A percentile compares a stretch with the other conserved stretches of the same genome.
phyloP scores from a whole-genome alignment of 2,888 invertebrate species.

The Eupithecia abbreviata region DNA sequence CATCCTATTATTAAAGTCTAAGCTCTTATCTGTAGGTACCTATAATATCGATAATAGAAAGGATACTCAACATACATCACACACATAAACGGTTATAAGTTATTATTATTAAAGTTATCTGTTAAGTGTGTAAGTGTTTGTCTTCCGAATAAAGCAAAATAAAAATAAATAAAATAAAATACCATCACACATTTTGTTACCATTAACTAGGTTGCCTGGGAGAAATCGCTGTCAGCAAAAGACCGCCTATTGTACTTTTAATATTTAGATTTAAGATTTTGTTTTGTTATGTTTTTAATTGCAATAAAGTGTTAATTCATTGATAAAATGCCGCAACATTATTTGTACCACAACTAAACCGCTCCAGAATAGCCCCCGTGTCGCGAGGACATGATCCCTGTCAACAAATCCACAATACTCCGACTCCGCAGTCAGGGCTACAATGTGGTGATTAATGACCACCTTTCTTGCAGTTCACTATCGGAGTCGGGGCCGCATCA shows the following conservation, averaged over 20 bases:
- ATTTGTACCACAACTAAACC: not conserved
- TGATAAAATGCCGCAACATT: not conserved
- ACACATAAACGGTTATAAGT: too few relatives aligned
- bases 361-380: conserved; percentile 62
- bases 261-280: too few relatives aligned
- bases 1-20: too few relatives aligned
- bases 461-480: conserved; percentile 69
- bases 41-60: not conserved
- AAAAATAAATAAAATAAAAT: too few relatives aligned
- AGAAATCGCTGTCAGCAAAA: too few relatives aligned
- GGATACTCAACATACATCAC: not conserved
- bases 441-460: conserved; percentile 80
- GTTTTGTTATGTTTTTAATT: too few relatives aligned
- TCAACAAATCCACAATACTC: conserved; percentile 80
- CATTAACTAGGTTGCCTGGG: not conserved
- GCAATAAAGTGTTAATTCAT: too few relatives aligned
- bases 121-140: too few relatives aligned
- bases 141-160: too few relatives aligned
- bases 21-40: not conserved
- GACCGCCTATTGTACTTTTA: too few relatives aligned
- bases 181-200: not conserved
- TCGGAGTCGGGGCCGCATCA: conserved; percentile 45
- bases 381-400: conserved; percentile 76
- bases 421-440: conserved; percentile 75
- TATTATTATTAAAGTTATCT: too few relatives aligned